Percentiles rank a stretch among this genome's conserved stretches.
phyloP scores from a whole-genome alignment of 2,113 vertebrate genomes.

The Tetrax tetrax region DNA sequence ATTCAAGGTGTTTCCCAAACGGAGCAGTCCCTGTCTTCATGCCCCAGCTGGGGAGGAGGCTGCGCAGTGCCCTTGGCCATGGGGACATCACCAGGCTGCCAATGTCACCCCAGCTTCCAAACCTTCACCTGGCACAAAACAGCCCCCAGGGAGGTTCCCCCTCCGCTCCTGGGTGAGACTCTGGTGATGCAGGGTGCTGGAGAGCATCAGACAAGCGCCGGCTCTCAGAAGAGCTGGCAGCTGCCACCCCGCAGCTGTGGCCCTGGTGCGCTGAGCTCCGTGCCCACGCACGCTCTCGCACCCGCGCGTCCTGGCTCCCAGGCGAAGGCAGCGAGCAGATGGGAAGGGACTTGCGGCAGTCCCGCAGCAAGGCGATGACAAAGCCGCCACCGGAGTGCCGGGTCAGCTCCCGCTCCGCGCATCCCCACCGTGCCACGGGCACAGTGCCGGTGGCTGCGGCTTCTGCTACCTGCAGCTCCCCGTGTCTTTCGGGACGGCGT shows the following conservation, averaged over 20 bases:
- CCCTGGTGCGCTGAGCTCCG: not conserved
- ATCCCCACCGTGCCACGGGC: not conserved
- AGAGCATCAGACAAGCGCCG: not conserved
- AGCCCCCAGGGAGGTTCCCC: fast-evolving
- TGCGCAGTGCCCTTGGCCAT: fast-evolving
- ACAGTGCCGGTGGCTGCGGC: not conserved
- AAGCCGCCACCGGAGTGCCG: not conserved
- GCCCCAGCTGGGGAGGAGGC: not conserved
- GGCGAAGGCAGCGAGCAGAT: conserved; percentile 26
- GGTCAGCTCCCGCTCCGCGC: not conserved
- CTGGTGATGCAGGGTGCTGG: fast-evolving
- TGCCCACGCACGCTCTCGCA: not conserved
- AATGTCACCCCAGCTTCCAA: not conserved
- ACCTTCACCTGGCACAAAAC: not conserved
- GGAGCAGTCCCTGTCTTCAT: not conserved
- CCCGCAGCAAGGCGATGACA: not conserved
- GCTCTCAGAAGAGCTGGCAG: not conserved
- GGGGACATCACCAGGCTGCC: not conserved
- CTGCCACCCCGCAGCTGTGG: not conserved
- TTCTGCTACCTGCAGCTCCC: not conserved
- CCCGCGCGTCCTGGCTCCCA: not conserved
- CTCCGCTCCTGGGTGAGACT: not conserved
- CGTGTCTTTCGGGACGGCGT: not conserved
- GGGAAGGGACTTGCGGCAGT: conserved; percentile 55
- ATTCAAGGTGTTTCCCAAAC: not conserved